phyloP scores from a whole-genome alignment of 2,797 vertebrate genomes.

The Phalloptychus januarius region DNA sequence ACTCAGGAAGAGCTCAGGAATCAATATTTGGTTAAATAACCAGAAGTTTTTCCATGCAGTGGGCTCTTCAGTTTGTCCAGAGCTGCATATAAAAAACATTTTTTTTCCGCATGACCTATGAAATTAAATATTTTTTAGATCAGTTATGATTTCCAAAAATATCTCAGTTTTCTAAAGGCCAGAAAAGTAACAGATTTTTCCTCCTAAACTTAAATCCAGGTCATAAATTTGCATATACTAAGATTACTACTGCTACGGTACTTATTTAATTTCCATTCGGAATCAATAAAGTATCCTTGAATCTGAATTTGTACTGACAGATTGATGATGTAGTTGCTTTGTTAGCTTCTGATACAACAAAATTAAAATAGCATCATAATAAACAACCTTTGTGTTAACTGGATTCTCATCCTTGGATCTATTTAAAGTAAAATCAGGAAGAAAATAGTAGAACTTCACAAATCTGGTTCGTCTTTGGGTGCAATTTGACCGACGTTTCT shows the following conservation, averaged over 20 bases:
- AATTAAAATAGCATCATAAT: background rate
- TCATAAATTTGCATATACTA: background rate
- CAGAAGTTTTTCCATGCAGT: too few relatives aligned
- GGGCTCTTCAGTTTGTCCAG: too few relatives aligned
- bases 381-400: background rate
- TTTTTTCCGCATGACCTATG: background rate
- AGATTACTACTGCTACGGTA: background rate
- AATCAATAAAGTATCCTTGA: too few relatives aligned
- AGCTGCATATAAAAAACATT: too few relatives aligned
- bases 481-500: background rate
- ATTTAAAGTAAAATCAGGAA: background rate
- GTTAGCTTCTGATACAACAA: background rate
- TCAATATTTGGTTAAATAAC: too few relatives aligned
- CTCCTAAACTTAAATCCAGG: background rate
- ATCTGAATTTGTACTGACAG: too few relatives aligned
- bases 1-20: too few relatives aligned
- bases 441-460: background rate
- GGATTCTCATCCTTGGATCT: background rate
- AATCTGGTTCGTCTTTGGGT: background rate
- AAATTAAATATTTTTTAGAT: background rate
- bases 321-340: background rate
- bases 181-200: background rate
- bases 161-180: background rate
- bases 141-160: background rate
- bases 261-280: too few relatives aligned